Percentiles rank a stretch among this genome's conserved stretches.
These are phyloP conservation scores for Aphidius ervi DNA, from an alignment of 1,140 invertebrate genomes.

Conservation along the genomic window DNA sequence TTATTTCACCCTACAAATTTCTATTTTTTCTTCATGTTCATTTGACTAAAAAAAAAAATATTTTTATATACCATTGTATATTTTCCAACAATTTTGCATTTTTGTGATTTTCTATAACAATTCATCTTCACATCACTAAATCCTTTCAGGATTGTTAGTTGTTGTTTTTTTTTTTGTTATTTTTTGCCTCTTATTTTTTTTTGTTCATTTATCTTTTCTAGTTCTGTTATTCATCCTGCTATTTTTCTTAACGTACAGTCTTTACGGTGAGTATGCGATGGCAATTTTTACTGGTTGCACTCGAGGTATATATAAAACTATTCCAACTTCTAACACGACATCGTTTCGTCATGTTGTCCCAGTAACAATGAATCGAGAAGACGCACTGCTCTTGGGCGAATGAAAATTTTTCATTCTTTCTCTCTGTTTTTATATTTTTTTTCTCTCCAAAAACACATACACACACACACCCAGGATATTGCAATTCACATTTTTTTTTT, in stretches of 20 bases:
- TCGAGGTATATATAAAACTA: neutral
- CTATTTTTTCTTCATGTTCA: too few relatives aligned
- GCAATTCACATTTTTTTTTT: neutral
- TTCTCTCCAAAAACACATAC: neutral
- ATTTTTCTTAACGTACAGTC: too few relatives aligned
- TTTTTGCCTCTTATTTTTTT: neutral
- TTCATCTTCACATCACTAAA: too few relatives aligned
- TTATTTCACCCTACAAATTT: too few relatives aligned
- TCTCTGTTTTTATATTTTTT: neutral
- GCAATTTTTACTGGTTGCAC: conserved; percentile 13
- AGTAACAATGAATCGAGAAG: conserved; percentile 18
- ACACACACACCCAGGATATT: neutral
- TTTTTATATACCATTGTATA: too few relatives aligned
- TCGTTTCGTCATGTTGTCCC: conserved; percentile 3
- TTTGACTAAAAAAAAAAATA: too few relatives aligned
- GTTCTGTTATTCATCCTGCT: too few relatives aligned
- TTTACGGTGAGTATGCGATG: neutral
- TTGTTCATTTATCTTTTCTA: neutral
- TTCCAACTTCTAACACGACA: neutral
- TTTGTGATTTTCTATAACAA: too few relatives aligned
- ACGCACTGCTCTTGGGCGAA: conserved; percentile 9
- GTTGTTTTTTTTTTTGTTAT: neutral
- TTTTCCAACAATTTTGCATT: too few relatives aligned
- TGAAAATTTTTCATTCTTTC: conserved; percentile 2
- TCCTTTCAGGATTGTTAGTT: neutral